A percentile compares a stretch with the other conserved stretches of the same genome.
phyloP scores from a whole-genome alignment of 2,113 vertebrate species.

The Notothenia coriiceps region DNA sequence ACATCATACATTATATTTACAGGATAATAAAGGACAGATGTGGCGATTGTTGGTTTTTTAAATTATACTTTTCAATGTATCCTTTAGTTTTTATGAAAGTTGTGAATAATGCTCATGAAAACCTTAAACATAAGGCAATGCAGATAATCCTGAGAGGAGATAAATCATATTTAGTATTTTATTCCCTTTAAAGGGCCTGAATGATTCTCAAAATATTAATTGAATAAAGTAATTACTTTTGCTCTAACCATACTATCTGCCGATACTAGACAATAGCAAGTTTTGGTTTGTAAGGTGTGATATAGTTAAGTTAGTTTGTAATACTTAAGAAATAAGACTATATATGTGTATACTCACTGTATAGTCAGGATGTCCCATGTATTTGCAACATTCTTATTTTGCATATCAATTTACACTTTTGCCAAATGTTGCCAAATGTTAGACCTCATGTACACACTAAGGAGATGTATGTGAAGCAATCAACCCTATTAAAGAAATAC shows the following conservation, averaged over 20 bases:
- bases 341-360: too few species aligned
- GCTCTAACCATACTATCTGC: background rate
- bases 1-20: too few species aligned
- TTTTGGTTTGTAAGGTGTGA: background rate
- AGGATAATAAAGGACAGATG: background rate
- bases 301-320: background rate
- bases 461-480: too few species aligned
- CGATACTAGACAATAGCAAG: background rate
- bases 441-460: too few species aligned
- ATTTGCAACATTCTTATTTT: background rate
- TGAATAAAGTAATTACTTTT: background rate
- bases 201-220: background rate
- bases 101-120: background rate
- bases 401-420: background rate
- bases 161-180: background rate
- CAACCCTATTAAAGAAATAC: too few species aligned
- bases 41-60: background rate
- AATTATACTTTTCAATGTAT: background rate
- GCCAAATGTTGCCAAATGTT: background rate
- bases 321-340: background rate
- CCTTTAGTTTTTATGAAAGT: background rate
- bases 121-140: background rate
- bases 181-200: background rate
- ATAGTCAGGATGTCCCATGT: background rate
- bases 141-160: background rate